phyloP scores from a whole-genome alignment of 64 coral and sea anemone species.

The Montipora efflorescens region DNA sequence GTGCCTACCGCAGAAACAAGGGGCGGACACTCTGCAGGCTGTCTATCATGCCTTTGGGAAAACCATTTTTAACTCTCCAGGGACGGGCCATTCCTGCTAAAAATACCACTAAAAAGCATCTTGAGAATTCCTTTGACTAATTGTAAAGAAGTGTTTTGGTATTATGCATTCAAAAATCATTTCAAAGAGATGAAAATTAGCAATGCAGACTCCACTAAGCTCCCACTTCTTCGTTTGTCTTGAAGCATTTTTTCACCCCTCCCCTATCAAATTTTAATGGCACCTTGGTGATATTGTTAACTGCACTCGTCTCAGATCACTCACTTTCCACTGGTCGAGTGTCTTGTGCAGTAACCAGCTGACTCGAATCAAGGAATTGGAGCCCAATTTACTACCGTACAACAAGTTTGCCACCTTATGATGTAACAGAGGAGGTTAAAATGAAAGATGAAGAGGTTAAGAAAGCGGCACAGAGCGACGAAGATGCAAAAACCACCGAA shows the following conservation, averaged over 20 bases:
- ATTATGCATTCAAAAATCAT: not conserved
- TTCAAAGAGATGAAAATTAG: not conserved
- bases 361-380: conserved; percentile 45
- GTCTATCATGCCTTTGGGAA: conserved; percentile 70
- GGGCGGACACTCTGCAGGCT: conserved; percentile 77
- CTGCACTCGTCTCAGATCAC: conserved; percentile 60
- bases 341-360: conserved; percentile 58
- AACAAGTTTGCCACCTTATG: conserved; percentile 63
- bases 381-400: conserved; percentile 61
- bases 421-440: conserved; percentile 91
- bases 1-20: conserved; percentile 75
- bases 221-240: not conserved
- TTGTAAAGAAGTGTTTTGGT: not conserved
- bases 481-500: conserved; percentile 76
- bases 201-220: no score
- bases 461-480: conserved; percentile 82
- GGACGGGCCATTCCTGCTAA: conserved; percentile 2
- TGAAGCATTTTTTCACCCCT: not conserved
- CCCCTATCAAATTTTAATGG: not conserved
- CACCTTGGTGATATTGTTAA: conserved; percentile 78
- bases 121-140: not conserved
- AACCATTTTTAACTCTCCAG: conserved; percentile 67
- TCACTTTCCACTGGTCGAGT: conserved; percentile 69
- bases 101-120: not conserved
- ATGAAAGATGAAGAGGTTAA: conserved; percentile 98